A percentile compares a stretch with the other conserved stretches of the same genome.
Evolutionary conservation across 1,140 invertebrate genomes (phyloP).

Genomic region (Thrips palmi): DNA sequence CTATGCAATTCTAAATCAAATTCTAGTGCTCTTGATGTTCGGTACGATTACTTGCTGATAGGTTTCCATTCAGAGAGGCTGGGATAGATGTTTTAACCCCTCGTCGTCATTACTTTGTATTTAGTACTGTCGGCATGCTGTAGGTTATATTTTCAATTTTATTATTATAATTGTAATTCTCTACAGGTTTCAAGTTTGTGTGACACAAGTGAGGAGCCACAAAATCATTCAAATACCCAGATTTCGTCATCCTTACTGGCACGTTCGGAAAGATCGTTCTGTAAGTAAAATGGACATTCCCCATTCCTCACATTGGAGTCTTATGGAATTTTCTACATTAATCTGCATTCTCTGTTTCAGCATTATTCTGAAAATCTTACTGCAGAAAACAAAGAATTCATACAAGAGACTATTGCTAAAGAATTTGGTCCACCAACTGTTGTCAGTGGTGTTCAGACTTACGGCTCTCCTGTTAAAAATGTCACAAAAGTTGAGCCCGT

Average conservation of each 20-base stretch:
- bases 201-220: too few relatives aligned
- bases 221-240: constrained; percentile 8
- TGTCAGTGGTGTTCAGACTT: constrained; percentile 23
- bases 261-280: constrained; percentile 15
- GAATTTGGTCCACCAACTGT: constrained; percentile 31
- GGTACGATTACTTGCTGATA: too few relatives aligned
- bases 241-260: constrained; percentile 16
- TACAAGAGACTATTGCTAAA: constrained; percentile 57
- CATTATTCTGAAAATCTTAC: constrained; percentile 49
- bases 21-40: too few relatives aligned
- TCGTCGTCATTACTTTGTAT: too few relatives aligned
- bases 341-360: constrained; percentile 25
- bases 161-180: too few relatives aligned
- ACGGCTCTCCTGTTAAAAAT: constrained; percentile 25
- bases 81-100: too few relatives aligned
- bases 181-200: too few relatives aligned
- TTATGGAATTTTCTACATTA: neutral
- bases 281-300: constrained; percentile 11
- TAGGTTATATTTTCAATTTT: too few relatives aligned
- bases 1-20: too few relatives aligned
- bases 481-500: constrained; percentile 35
- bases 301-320: neutral
- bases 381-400: constrained; percentile 59
- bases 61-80: too few relatives aligned
- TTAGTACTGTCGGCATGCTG: too few relatives aligned